phyloP scores from a whole-genome alignment of 2,113 vertebrate species.

The Cardinalis cardinalis region DNA sequence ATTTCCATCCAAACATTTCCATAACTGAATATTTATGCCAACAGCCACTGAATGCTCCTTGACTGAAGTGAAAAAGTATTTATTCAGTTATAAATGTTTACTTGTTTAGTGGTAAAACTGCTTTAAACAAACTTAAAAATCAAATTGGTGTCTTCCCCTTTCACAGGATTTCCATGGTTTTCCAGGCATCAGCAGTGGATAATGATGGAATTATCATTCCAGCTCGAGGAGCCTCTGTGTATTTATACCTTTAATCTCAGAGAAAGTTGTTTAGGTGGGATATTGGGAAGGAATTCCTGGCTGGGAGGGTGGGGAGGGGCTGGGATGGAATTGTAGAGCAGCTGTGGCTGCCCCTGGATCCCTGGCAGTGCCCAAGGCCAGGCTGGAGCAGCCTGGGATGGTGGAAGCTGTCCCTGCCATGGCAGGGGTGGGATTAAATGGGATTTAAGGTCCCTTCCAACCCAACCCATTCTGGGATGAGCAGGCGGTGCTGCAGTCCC shows the following conservation, averaged over 20 bases:
- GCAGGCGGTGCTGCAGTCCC: background rate
- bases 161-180: background rate
- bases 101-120: constrained; percentile 62
- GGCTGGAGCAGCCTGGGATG: background rate
- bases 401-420: background rate
- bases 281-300: background rate
- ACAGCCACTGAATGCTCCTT: constrained; percentile 65
- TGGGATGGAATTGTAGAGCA: background rate
- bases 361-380: background rate
- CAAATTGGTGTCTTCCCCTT: background rate
- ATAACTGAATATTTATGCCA: constrained; percentile 77
- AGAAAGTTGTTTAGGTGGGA: background rate
- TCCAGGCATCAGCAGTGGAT: background rate
- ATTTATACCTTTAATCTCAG: background rate
- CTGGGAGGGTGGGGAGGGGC: background rate
- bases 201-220: constrained; percentile 18
- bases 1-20: constrained; percentile 72
- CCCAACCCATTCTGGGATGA: background rate
- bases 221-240: background rate
- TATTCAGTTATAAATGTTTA: constrained; percentile 72
- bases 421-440: accelerated
- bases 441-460: background rate
- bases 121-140: constrained; percentile 66
- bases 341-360: background rate
- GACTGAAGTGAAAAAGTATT: constrained; percentile 61